phyloP scores from a whole-genome alignment of 2,797 vertebrate genomes.

The Potorous gilbertii region DNA sequence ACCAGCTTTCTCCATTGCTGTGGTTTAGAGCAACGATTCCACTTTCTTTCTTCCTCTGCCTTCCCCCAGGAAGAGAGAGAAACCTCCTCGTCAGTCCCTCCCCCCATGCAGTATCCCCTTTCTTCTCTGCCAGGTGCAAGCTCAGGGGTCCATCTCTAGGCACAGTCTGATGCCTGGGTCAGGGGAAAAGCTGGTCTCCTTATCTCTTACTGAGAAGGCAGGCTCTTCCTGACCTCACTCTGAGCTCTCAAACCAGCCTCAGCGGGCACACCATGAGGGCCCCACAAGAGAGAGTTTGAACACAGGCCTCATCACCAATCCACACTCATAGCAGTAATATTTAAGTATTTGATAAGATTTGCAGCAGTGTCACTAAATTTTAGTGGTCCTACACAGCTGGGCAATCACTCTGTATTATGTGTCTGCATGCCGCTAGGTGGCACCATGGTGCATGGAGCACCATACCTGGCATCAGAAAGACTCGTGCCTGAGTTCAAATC shows the following conservation, averaged over 20 bases:
- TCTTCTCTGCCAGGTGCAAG: background rate
- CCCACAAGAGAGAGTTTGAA: background rate
- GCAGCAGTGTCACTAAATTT: background rate
- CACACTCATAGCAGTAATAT: background rate
- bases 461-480: too few relatives aligned
- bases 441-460: too few relatives aligned
- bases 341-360: background rate
- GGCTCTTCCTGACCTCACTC: background rate
- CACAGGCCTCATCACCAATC: background rate
- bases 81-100: background rate
- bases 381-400: background rate
- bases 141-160: too few relatives aligned
- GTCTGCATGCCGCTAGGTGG: background rate
- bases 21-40: too few relatives aligned
- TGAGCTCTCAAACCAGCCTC: background rate
- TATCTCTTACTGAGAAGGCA: background rate
- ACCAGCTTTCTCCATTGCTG: too few relatives aligned
- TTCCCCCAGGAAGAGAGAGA: background rate
- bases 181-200: background rate
- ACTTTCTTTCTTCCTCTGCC: background rate
- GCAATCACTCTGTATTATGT: background rate
- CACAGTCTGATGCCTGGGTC: too few relatives aligned
- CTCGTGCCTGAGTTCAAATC: too few relatives aligned
- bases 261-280: background rate
- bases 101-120: too few relatives aligned